phyloP scores from a whole-genome alignment of 2,113 vertebrate species.

The Helogale parvula region DNA sequence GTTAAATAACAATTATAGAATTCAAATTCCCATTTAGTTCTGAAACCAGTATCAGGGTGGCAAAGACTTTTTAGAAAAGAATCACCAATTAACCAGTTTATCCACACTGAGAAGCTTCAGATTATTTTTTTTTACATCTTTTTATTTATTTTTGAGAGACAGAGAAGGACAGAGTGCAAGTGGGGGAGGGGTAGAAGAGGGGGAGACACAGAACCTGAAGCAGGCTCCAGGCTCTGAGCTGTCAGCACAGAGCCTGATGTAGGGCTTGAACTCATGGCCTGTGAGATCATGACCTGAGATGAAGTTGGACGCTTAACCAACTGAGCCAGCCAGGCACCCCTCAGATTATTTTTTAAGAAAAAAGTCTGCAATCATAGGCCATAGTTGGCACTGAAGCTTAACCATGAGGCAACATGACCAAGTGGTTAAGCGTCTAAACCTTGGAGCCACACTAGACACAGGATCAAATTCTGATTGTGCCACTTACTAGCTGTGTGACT shows the following conservation, averaged over 20 bases:
- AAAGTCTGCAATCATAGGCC: not conserved
- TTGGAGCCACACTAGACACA: not conserved
- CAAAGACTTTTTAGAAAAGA: slow-evolving; percentile 20
- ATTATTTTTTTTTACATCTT: not conserved
- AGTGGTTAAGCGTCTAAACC: not conserved
- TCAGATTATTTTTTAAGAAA: not conserved
- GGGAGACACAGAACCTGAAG: too few species aligned
- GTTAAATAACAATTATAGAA: not conserved
- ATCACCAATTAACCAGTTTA: not conserved
- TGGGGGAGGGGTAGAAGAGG: too few species aligned
- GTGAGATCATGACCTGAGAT: too few species aligned
- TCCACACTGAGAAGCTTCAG: not conserved
- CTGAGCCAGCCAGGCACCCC: too few species aligned
- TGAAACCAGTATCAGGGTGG: not conserved
- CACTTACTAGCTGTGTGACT: not conserved
- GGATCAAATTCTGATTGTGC: not conserved
- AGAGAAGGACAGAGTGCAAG: too few species aligned
- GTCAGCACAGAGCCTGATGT: too few species aligned
- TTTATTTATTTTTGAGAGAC: too few species aligned
- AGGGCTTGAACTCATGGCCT: too few species aligned
- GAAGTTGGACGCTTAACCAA: too few species aligned
- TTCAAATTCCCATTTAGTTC: not conserved
- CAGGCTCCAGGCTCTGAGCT: too few species aligned
- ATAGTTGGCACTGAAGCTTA: not conserved
- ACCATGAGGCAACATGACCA: not conserved